Base-by-base conservation (phyloP, 2,888 invertebrate genomes). In the Diogma glabrata region DNA sequence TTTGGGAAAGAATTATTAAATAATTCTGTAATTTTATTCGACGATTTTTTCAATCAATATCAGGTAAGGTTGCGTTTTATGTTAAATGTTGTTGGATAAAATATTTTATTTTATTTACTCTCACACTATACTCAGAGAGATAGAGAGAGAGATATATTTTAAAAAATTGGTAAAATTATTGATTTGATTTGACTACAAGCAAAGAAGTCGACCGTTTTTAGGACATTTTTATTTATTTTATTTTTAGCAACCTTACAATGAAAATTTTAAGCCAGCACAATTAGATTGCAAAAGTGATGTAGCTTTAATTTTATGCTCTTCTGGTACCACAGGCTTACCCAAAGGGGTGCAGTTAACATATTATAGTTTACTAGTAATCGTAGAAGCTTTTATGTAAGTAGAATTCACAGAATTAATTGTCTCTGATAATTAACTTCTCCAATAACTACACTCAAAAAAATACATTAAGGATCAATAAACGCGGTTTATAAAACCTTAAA, bases 311-410 rank as follows among this genome's bases (percentile, higher is more conserved):
- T 78, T 86, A 58, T 87, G 81, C 62, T 87, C 87, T 1, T 85
- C 86, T 2, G 87, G 87, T n/a, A 87, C 87, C 1, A 82, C 82
- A 1, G 88, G 88, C 0, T 62, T 86, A 51, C 84, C 87, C 0
- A 87, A 87, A 65, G 87, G 85, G 22, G 87, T 87, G 0, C 78
- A 81, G 74, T 68, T 86, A 4, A 80, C 83, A 3, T 24, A 46
- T 16, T 26, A 16, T 26, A 46, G 24, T 46, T n/a, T 46, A 24
- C 14, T 46, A 16, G 46, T 16, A 2, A 14, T 16, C 10, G 24
- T 46, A 26, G 14, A 4, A 3, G 10, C 16, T 9, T 46, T 46
- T 17, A 24, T 17, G 46, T 46, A 83, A 87, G 64, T 71, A 72
- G 23, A 87, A 85, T n/a, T n/a, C n/a, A n/a, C n/a, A n/a, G n/a